phyloP scores from a whole-genome alignment of 2,888 invertebrate genomes.

The Dioctria linearis region DNA sequence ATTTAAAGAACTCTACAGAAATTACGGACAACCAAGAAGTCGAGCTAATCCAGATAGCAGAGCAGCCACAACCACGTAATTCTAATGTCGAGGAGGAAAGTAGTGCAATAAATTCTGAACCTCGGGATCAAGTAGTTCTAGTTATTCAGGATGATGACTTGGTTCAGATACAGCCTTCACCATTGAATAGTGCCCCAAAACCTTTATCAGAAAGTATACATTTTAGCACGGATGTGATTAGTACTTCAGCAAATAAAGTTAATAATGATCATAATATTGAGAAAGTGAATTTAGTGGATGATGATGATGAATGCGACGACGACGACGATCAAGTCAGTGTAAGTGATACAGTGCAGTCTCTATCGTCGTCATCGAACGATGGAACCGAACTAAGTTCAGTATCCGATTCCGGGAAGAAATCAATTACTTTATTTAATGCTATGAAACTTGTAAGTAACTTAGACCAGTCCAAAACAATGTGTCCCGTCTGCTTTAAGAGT shows the following conservation, averaged over 20 bases:
- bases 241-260: not conserved
- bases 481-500: not conserved
- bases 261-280: not conserved
- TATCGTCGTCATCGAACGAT: not conserved
- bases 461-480: not conserved
- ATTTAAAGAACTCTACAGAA: not conserved
- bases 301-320: not conserved
- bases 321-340: not conserved
- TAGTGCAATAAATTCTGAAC: not conserved
- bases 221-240: not conserved
- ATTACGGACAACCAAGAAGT: not conserved
- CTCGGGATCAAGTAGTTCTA: not conserved
- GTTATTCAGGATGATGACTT: not conserved
- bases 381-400: not conserved
- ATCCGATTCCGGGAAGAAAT: too few relatives aligned
- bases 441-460: not conserved
- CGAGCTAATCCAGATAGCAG: not conserved
- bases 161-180: too few relatives aligned
- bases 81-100: not conserved
- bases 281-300: not conserved
- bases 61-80: too few relatives aligned
- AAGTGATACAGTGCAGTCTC: constrained; percentile 1
- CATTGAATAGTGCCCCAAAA: not conserved
- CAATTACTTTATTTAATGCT: too few relatives aligned
- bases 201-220: not conserved